Conservation (phyloP, 2,113 vertebrate species). For the Microtus ochrogaster region DNA sequence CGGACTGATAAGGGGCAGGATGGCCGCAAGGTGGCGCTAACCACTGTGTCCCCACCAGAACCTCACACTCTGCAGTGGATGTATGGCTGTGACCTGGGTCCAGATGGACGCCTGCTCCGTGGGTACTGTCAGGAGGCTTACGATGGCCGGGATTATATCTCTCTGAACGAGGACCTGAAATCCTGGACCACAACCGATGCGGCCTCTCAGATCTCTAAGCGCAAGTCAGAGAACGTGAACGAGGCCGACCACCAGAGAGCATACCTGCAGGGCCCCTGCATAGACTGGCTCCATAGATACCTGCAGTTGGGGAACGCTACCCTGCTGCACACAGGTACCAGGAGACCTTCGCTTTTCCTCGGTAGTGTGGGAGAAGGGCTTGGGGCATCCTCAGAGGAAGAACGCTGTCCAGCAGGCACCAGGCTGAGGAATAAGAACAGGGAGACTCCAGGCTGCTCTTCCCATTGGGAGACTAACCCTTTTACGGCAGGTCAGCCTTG, state of each 20-base stretch:
- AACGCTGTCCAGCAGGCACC: too few species aligned
- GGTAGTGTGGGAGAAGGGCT: too few species aligned
- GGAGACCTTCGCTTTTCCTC: too few species aligned
- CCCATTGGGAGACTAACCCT: too few species aligned
- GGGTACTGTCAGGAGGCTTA: not conserved
- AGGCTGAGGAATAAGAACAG: too few species aligned
- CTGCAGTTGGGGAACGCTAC: too few species aligned
- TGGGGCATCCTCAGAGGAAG: too few species aligned
- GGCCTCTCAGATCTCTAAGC: not conserved
- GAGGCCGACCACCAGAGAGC: not conserved
- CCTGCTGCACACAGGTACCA: too few species aligned
- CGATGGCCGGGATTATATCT: not conserved
- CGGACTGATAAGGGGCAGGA: accelerated
- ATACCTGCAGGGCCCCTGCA: not conserved
- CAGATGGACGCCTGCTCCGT: not conserved
- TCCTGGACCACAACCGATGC: not conserved
- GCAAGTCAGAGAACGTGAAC: accelerated
- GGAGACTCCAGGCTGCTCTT: too few species aligned
- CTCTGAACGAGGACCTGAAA: slow-evolving; percentile 18
- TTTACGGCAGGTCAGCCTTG: too few species aligned
- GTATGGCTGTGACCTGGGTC: not conserved
- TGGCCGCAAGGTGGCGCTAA: not conserved
- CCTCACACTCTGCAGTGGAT: not conserved
- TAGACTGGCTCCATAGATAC: not conserved
- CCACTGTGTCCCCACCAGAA: not conserved